A percentile compares a stretch with the other conserved stretches of the same genome.
phyloP scores from a whole-genome alignment of 2,113 vertebrate species.

The Tragulus kanchil region DNA sequence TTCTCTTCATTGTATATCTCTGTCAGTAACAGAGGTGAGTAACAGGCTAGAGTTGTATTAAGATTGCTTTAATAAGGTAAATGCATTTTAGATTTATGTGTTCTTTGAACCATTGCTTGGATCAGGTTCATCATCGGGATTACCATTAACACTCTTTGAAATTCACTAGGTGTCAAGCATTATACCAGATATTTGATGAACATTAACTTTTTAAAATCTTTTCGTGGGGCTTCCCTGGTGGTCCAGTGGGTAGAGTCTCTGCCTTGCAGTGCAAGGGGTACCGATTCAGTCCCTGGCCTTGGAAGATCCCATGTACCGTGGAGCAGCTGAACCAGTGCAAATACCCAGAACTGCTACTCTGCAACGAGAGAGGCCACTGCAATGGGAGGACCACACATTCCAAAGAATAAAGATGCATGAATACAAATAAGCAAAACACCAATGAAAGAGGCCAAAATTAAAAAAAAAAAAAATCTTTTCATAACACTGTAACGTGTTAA shows the following conservation, averaged over 20 bases:
- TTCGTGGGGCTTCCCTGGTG: neutral
- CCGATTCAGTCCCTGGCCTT: no score
- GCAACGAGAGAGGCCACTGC: no score
- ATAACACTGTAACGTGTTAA: neutral
- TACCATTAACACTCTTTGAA: conserved; percentile 29
- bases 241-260: no score
- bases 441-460: no score
- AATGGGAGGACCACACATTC: no score
- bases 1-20: neutral
- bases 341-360: no score
- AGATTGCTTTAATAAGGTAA: conserved; percentile 40
- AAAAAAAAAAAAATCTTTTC: neutral
- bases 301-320: no score
- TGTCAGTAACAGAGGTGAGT: neutral
- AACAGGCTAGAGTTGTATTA: neutral
- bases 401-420: no score
- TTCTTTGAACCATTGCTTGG: neutral
- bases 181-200: neutral
- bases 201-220: neutral
- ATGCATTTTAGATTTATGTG: conserved; percentile 3
- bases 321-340: no score
- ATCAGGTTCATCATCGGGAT: neutral
- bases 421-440: no score
- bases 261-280: no score
- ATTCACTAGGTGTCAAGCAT: neutral